Percentiles rank a stretch among this genome's conserved stretches.
Evolutionary conservation across 2,797 vertebrate species (phyloP).

Genomic region (Sebastes ruberrimus): DNA sequence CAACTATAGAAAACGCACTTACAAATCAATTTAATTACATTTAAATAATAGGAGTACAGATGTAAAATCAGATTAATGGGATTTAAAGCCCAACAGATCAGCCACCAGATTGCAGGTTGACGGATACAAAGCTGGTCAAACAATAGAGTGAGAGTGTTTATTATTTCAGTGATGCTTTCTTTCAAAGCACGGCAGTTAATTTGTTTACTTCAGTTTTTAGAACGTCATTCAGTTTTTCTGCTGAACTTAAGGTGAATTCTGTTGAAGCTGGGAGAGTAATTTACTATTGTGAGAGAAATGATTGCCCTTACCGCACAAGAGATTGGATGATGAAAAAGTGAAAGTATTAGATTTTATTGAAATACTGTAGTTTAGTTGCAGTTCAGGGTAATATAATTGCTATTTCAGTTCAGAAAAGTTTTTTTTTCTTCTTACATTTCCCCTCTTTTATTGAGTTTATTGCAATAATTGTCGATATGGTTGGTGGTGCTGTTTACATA

Average conservation of each 20-base stretch:
- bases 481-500: no score
- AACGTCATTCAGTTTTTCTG: not conserved
- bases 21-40: not conserved
- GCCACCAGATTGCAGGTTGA: no score
- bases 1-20: not conserved
- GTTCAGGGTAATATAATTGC: not conserved
- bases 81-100: not conserved
- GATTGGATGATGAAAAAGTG: not conserved
- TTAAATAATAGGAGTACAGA: not conserved
- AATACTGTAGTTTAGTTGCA: not conserved
- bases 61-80: not conserved
- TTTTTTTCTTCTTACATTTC: not conserved
- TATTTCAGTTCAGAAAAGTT: not conserved
- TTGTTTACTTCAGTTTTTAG: not conserved
- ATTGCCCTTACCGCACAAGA: not conserved
- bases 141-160: not conserved
- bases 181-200: not conserved
- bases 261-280: not conserved
- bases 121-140: not conserved
- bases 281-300: not conserved
- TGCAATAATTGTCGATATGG: not conserved
- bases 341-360: not conserved
- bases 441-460: not conserved
- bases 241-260: not conserved
- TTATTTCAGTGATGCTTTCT: not conserved